Percentiles rank a stretch among this genome's conserved stretches.
phyloP scores from a whole-genome alignment of 2,113 vertebrate species.

The Apteryx mantelli region DNA sequence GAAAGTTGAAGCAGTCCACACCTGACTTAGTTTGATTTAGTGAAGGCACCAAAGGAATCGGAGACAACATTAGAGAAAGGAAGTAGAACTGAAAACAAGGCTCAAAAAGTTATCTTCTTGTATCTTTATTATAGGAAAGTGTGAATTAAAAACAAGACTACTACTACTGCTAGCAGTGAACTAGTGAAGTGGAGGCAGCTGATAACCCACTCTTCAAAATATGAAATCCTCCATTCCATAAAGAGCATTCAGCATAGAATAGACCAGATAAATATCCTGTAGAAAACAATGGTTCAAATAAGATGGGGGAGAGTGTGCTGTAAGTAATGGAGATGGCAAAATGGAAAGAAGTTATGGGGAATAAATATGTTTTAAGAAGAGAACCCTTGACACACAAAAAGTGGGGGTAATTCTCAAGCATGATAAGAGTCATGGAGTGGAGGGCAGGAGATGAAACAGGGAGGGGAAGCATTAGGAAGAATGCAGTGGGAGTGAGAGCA shows the following conservation, averaged over 20 bases:
- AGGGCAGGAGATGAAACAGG: neutral
- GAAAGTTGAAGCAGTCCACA: neutral
- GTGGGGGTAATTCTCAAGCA: neutral
- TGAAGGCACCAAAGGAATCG: neutral
- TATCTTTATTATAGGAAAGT: neutral
- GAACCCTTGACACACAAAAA: neutral
- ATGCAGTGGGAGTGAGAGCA: neutral
- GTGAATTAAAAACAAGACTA: neutral
- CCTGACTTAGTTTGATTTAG: neutral
- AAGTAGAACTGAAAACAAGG: constrained; percentile 15
- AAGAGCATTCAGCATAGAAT: neutral
- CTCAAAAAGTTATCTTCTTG: neutral
- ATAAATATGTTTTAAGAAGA: neutral
- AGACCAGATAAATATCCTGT: neutral
- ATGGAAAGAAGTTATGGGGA: neutral
- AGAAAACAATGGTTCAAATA: neutral
- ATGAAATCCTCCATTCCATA: neutral
- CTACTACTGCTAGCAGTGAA: neutral
- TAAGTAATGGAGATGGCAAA: neutral
- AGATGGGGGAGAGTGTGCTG: neutral
- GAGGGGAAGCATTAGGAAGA: neutral
- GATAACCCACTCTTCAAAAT: neutral
- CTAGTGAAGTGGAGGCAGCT: neutral
- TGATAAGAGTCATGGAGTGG: accelerated
- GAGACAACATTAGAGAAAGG: neutral